These are phyloP conservation scores for Gastrophryne carolinensis DNA, from an alignment of 2,797 vertebrate species.

Conservation along the genomic window DNA sequence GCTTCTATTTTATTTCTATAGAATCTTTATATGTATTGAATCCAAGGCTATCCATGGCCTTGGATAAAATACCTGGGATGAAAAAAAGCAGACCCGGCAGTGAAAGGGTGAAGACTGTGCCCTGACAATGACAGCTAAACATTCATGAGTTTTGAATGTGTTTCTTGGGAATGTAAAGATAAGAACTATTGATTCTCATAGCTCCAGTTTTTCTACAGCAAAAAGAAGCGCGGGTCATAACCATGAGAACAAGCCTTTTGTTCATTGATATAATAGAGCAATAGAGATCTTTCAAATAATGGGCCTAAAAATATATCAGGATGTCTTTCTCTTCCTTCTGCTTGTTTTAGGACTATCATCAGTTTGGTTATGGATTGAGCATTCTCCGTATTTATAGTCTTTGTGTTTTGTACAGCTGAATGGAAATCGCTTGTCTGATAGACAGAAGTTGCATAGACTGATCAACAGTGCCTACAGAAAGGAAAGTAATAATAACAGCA, in stretches of 20 bases:
- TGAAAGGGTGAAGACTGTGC: no score
- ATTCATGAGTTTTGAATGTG: neutral
- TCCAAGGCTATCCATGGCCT: no score
- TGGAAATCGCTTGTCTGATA: conserved; percentile 1
- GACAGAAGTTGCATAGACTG: neutral
- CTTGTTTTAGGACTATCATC: neutral
- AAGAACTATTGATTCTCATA: neutral
- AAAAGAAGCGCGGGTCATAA: neutral
- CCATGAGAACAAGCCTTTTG: neutral
- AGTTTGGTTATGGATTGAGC: neutral
- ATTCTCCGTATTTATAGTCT: conserved; percentile 6
- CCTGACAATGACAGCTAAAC: neutral
- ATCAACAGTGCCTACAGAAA: neutral
- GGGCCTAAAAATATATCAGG: conserved; percentile 12
- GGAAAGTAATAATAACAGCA: no score
- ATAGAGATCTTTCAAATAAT: neutral
- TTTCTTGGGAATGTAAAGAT: neutral
- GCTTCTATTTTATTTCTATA: no score
- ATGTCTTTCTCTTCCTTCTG: conserved; percentile 15
- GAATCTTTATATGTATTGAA: no score
- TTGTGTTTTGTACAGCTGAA: neutral
- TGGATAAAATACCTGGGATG: no score
- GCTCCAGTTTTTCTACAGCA: neutral
- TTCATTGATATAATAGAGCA: neutral
- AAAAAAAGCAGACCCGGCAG: no score